Conservation (phyloP, 2,888 invertebrate species). For the Hirtodrosophila confusa region DNA sequence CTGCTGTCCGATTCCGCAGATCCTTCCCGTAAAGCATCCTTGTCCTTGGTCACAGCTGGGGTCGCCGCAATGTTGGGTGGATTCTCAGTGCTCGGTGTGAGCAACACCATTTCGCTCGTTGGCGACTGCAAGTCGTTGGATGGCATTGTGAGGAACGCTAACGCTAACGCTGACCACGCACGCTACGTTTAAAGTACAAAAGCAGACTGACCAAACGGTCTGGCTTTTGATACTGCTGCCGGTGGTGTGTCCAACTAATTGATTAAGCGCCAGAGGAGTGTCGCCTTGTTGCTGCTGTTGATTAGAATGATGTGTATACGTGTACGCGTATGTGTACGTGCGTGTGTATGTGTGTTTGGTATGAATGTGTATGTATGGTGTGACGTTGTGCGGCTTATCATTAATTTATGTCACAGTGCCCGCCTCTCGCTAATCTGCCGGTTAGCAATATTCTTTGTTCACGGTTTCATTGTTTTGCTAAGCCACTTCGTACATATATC, state of each 20-base stretch:
- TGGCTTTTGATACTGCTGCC: constrained; percentile 7
- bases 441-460: constrained; percentile 49
- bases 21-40: constrained; percentile 58
- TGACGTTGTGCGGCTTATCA: constrained; percentile 51
- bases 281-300: constrained; percentile 28
- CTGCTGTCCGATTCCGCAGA: constrained; percentile 69
- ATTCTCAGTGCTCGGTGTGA: constrained; percentile 81
- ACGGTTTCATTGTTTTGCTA: constrained; percentile 70
- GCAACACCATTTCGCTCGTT: constrained; percentile 83
- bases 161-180: constrained; percentile 52
- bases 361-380: background rate
- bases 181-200: constrained; percentile 41
- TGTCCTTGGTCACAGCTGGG: constrained; percentile 17
- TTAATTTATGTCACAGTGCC: constrained; percentile 20
- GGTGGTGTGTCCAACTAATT: constrained; percentile 63
- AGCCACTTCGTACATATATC: constrained; percentile 53
- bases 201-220: constrained; percentile 35
- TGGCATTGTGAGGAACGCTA: constrained; percentile 63
- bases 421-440: constrained; percentile 46
- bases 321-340: constrained; percentile 4
- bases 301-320: constrained; percentile 33
- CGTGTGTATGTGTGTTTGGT: constrained; percentile 22
- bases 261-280: constrained; percentile 60
- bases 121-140: constrained; percentile 78
- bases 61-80: constrained; percentile 39